Percentiles rank a stretch among this genome's conserved stretches.
These are phyloP conservation scores for Adelosebastes latens DNA, from an alignment of 2,797 vertebrate genomes.

Conservation along the genomic window DNA sequence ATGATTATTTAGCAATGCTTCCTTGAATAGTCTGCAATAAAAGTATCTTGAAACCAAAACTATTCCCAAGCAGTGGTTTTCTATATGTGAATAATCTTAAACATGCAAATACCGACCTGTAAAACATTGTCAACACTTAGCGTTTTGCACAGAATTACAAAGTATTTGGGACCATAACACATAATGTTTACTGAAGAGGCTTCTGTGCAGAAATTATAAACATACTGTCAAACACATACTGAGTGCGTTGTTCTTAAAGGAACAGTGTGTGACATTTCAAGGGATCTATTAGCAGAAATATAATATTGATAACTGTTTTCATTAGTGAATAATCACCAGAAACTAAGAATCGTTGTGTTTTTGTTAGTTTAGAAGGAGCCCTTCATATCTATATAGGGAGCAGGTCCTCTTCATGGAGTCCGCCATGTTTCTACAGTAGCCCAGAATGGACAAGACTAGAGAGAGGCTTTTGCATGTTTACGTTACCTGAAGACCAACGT, in stretches of 20 bases:
- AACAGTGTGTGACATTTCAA: too few species aligned
- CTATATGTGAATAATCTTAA: not conserved
- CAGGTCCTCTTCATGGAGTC: rapidly evolving
- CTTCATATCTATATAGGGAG: too few species aligned
- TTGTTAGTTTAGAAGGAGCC: too few species aligned
- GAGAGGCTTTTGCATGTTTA: too few species aligned
- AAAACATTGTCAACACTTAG: not conserved
- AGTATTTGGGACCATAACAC: not conserved
- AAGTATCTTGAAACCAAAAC: constrained; percentile 30
- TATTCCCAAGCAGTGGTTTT: not conserved
- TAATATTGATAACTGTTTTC: too few species aligned
- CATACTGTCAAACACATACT: too few species aligned
- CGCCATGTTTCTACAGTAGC: rapidly evolving
- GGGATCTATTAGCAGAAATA: too few species aligned
- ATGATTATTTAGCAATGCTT: constrained; percentile 44
- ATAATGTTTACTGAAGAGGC: not conserved
- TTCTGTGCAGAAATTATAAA: too few species aligned
- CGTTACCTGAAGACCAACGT: too few species aligned
- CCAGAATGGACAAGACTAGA: too few species aligned
- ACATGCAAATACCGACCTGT: not conserved
- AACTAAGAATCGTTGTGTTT: too few species aligned
- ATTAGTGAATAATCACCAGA: too few species aligned
- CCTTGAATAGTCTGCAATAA: constrained; percentile 54
- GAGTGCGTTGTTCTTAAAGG: not conserved
- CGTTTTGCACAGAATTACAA: not conserved